phyloP scores from a whole-genome alignment of 2,113 vertebrate genomes.

The Xiphias gladius region DNA sequence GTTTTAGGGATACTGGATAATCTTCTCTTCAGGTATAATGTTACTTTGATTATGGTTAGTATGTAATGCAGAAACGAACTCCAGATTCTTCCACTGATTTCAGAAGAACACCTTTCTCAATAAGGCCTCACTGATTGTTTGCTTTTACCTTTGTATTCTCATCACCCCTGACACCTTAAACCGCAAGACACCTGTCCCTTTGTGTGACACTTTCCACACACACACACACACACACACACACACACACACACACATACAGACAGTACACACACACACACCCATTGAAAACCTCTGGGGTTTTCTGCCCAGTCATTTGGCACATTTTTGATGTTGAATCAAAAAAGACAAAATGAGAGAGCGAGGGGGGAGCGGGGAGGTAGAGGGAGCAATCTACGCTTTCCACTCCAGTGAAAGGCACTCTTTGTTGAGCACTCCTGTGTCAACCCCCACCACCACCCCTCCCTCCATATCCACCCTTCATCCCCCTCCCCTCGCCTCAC shows the following conservation, averaged over 20 bases:
- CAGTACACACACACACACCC: slow-evolving; percentile 12
- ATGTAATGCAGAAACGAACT: neutral
- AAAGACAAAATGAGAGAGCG: slow-evolving; percentile 71
- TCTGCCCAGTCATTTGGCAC: slow-evolving; percentile 74
- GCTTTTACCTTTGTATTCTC: slow-evolving; percentile 59
- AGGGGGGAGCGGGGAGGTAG: slow-evolving; percentile 43
- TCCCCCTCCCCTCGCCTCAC: slow-evolving; percentile 24
- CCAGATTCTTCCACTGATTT: slow-evolving; percentile 9
- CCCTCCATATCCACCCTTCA: slow-evolving; percentile 43
- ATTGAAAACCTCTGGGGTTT: slow-evolving; percentile 57
- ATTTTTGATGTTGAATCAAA: slow-evolving; percentile 77
- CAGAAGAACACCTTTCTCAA: slow-evolving; percentile 2
- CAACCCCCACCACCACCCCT: slow-evolving; percentile 14
- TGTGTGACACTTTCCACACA: slow-evolving; percentile 57
- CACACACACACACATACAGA: too few species aligned
- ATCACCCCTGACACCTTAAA: slow-evolving; percentile 50
- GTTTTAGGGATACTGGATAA: neutral
- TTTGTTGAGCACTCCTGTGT: slow-evolving; percentile 76
- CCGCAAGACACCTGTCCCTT: slow-evolving; percentile 72
- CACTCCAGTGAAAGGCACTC: slow-evolving; percentile 75
- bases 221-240: slow-evolving; percentile 16
- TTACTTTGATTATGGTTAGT: neutral
- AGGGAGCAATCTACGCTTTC: slow-evolving; percentile 72
- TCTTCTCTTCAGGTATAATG: neutral
- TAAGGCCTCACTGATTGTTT: slow-evolving; percentile 44